Conservation (phyloP, 1,140 invertebrate species). For the Halotydeus destructor region DNA sequence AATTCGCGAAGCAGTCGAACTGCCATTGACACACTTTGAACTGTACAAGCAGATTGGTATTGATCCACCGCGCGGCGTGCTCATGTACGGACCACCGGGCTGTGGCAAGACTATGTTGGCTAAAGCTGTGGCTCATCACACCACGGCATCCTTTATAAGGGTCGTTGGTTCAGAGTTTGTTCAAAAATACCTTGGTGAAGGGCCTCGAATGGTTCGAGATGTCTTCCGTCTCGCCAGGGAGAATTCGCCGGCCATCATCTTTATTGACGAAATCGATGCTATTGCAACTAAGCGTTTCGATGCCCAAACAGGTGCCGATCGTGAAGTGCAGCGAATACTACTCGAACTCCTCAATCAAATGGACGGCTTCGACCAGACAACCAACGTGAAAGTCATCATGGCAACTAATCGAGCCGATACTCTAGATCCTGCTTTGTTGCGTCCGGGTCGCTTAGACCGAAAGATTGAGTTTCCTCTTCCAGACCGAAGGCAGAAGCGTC, state of each 20-base stretch:
- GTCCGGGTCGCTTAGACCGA: conserved; percentile 88
- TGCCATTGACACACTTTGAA: conserved; percentile 94
- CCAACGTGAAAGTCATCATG: conserved; percentile 99
- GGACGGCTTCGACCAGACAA: conserved; percentile 99
- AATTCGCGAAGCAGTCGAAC: conserved; percentile 91
- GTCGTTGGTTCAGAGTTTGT: conserved; percentile 99
- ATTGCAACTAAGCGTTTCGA: conserved; percentile 97
- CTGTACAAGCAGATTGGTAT: conserved; percentile 97
- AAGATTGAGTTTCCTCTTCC: conserved; percentile 99
- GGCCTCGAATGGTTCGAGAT: conserved; percentile 95
- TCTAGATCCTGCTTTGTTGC: conserved; percentile 82
- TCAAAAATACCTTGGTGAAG: conserved; percentile 97
- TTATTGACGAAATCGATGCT: conserved; percentile 96
- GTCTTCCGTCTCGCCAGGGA: conserved; percentile 97
- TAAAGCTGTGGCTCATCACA: conserved; percentile 90
- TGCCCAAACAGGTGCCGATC: conserved; percentile 94
- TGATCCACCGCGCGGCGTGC: conserved; percentile 83
- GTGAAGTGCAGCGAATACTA: conserved; percentile 95
- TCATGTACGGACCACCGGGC: conserved; percentile 96
- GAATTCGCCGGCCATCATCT: conserved; percentile 97
- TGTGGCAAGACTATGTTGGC: conserved; percentile 97
- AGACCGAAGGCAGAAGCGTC: conserved; percentile 86
- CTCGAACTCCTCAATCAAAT: conserved; percentile 96
- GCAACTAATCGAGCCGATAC: conserved; percentile 97
- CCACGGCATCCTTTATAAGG: conserved; percentile 90